Base-by-base conservation (phyloP, 2,113 vertebrate genomes). In the Cisticola juncidis region DNA sequence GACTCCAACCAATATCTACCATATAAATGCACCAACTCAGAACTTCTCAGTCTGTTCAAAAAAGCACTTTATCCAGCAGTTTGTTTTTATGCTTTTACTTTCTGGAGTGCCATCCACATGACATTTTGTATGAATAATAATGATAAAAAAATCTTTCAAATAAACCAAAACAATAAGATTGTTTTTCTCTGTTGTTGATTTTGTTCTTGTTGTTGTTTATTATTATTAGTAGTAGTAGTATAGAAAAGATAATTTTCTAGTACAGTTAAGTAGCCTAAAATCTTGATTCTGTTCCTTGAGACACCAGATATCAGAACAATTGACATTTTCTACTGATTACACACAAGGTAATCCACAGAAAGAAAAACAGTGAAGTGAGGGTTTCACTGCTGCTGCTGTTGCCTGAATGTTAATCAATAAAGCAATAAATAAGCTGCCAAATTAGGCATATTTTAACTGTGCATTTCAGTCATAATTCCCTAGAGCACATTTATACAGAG, bases 321-420 rank as follows among this genome's bases (percentile, higher is more conserved):
- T 91, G 88, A 78, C 68, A 82, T 95, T 95, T 81, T 81, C 70
- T 74, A 82, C 81, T 81, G 70, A 57, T 92, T 77, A 68, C 51
- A 79, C 33, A 36, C 22, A 61, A 33, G 13, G 33, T 36, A 57
- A 65, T 91, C 68, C 90, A 73, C 71, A 82, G 70, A 83, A 69
- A 81, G 44, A 86, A 69, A 96, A 96, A 76, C 21, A 80, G 92
- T 12, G 53, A 74, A 62, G 77, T 20, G 57, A 93, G 19, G 62
- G 25, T 68, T 73, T 88, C 81, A 54, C 50, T 36, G 45, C 58
- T 56, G 83, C 81, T 95, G 78, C 86, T 90, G 42, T 85, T 97
- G 87, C 90, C 65, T 90, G 92, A 94, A 94, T 54, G 92, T 92
- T 95, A 96, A 97, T 97, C 94, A 93, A 95, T 96, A 97, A 95